phyloP scores from a whole-genome alignment of 2,888 invertebrate species.

The Tetragonisca angustula region DNA sequence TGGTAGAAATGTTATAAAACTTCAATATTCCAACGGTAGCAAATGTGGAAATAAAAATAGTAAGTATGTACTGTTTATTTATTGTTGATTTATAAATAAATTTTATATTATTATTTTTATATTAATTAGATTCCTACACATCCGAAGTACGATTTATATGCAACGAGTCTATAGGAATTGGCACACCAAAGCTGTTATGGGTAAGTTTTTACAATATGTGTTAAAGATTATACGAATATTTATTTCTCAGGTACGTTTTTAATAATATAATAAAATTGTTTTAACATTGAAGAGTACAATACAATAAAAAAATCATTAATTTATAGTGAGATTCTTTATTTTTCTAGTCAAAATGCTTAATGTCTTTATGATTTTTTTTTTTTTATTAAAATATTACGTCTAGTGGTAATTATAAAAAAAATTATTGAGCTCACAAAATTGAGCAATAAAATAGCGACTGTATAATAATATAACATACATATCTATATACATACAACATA shows the following conservation, averaged over 20 bases:
- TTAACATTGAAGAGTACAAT: conserved; percentile 10
- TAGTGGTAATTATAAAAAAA: conserved; percentile 6
- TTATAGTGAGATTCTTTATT: conserved; percentile 52
- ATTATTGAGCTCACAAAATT: conserved; percentile 46
- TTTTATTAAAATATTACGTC: conserved; percentile 12
- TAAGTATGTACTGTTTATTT: conserved; percentile 54
- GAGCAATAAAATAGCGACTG: conserved; percentile 33
- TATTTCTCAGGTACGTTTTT: conserved; percentile 52
- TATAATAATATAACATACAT: not conserved
- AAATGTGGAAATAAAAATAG: conserved; percentile 73
- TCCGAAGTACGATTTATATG: conserved; percentile 74
- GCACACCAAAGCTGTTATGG: conserved; percentile 69
- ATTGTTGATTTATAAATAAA: conserved; percentile 28
- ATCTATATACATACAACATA: not conserved
- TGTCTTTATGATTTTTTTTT: conserved; percentile 15
- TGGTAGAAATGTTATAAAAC: conserved; percentile 68
- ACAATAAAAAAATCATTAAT: conserved; percentile 21
- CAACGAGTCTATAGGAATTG: conserved; percentile 68
- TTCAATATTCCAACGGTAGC: conserved; percentile 72
- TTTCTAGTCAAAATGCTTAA: conserved; percentile 12
- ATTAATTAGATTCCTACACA: conserved; percentile 68
- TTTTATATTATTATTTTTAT: conserved; percentile 11
- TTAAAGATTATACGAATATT: conserved; percentile 33
- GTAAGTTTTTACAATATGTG: conserved; percentile 67
- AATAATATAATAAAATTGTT: conserved; percentile 33